A percentile compares a stretch with the other conserved stretches of the same genome.
phyloP scores from a whole-genome alignment of 1,140 invertebrate genomes.

The Aphidius ervi region DNA sequence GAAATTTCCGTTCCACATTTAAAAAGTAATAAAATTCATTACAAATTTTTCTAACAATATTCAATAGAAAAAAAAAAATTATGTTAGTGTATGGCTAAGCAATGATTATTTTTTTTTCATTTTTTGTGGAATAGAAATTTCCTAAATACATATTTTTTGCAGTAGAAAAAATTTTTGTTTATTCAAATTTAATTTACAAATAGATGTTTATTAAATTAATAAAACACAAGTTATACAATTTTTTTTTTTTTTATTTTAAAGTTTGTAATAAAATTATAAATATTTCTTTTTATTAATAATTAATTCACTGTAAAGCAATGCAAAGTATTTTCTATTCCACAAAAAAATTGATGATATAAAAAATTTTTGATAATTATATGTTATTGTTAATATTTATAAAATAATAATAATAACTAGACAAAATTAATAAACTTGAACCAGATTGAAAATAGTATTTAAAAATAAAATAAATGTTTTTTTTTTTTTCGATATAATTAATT shows the following conservation, averaged over 20 bases:
- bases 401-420: conserved; percentile 2
- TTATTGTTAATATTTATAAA: background rate
- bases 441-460: conserved; percentile 6
- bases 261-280: conserved; percentile 3
- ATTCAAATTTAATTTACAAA: conserved; percentile 18
- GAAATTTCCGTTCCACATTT: conserved; percentile 51
- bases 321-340: conserved; percentile 40
- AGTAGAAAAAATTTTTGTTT: conserved; percentile 12
- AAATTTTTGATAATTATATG: background rate
- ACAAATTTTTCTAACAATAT: background rate
- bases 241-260: background rate
- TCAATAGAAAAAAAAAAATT: background rate
- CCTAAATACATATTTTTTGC: conserved; percentile 20
- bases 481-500: background rate
- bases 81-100: too few species aligned
- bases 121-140: conserved; percentile 52
- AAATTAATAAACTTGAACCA: background rate
- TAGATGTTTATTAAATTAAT: conserved; percentile 18
- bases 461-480: background rate
- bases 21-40: conserved; percentile 17
- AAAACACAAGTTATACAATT: conserved; percentile 18
- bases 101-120: conserved; percentile 18
- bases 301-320: background rate
- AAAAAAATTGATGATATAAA: conserved; percentile 22
- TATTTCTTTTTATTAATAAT: background rate